Conservation (phyloP, 92 coral and sea anemone genomes). For the Epizoanthus illoricatus region DNA sequence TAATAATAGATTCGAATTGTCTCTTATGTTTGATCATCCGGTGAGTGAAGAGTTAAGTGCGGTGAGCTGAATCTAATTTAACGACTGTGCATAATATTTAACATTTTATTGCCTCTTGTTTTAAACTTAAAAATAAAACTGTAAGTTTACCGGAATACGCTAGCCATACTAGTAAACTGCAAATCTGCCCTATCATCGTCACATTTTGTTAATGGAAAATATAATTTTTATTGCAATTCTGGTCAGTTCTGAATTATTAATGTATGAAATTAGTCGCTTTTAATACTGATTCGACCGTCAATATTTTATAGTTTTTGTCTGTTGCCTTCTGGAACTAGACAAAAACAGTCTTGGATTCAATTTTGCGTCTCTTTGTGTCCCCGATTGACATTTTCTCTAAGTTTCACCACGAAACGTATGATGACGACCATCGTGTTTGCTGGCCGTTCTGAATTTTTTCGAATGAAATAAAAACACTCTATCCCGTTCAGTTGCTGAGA, state of each 20-base stretch:
- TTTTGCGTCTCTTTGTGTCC: background rate
- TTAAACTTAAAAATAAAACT: background rate
- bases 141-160: background rate
- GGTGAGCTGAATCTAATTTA: background rate
- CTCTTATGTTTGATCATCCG: conserved; percentile 13
- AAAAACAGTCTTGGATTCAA: too few relatives aligned
- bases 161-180: background rate
- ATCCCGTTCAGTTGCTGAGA: too few relatives aligned
- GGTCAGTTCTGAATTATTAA: background rate
- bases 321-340: background rate
- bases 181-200: background rate
- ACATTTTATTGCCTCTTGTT: background rate
- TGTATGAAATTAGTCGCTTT: background rate
- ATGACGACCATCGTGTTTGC: too few relatives aligned
- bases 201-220: background rate
- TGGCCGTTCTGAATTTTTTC: background rate
- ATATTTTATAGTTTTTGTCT: conserved; percentile 9
- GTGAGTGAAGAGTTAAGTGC: background rate
- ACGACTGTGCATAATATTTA: background rate
- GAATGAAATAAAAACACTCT: background rate
- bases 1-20: conserved; percentile 1
- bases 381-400: background rate
- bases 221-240: background rate
- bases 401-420: too few relatives aligned
- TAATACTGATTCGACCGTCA: background rate